Evolutionary conservation across 2,797 vertebrate species (phyloP), one percentile per base, ranked within the genome.

Genomic region (Acipenser transmontanus): DNA sequence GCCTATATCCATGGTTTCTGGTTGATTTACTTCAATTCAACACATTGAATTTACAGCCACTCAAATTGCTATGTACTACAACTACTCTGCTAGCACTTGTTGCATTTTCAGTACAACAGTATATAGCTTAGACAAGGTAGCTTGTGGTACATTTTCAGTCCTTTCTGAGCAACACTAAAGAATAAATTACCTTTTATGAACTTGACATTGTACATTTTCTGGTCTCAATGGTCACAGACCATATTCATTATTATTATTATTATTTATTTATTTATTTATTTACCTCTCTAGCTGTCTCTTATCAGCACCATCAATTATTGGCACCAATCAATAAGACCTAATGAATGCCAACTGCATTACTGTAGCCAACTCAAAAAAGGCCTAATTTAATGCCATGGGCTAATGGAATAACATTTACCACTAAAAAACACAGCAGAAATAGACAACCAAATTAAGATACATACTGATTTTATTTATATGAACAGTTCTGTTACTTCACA

Each of bases 201-300:
- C 17, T 17, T 17, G 17, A 17, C 17, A 17, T 17, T 17, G 17
- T 17, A 17, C 1, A 17, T 17, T 1, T 17, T 17, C 17, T 17
- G 17, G 17, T 17, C 17, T 17, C 17, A 17, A 17, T 17, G 17
- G 17, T 17, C 17, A n/a, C n/a, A 17, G 17, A 17, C 1, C 17
- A 17, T 17, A 17, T 17, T 17, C 14, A 17, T 17, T 17, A 17
- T 47, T 13, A 9, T n/a, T 47, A 63, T 61, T 17, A 49, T 61
- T 65, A 49, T 59, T 47, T 61, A 12, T 34, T n/a, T 12, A 59
- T 64, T 69, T 65, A n/a, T n/a, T n/a, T n/a, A n/a, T n/a, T 1
- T 17, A 17, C 17, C 17, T 17, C 13, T 10, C 48, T 12, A 59
- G 14, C 47, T n/a, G 59, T 51, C 66, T 50, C 48, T 47, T 20